Evolutionary conservation across 1,140 invertebrate species (phyloP).

Genomic region (Belonocnema kinseyi): DNA sequence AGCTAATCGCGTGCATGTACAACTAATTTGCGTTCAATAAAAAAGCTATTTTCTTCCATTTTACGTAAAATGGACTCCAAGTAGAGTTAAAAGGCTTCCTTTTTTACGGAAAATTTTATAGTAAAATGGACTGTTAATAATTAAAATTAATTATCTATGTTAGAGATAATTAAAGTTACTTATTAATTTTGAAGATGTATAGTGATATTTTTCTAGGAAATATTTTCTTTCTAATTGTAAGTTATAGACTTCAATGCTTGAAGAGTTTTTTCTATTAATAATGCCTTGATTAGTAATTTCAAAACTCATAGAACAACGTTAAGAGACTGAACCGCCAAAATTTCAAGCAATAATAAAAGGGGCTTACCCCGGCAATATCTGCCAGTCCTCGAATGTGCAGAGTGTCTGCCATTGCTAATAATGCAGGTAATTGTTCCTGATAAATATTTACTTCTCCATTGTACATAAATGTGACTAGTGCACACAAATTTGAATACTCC

Average conservation of each 20-base stretch:
- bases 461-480: conserved; percentile 94
- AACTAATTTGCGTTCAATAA: too few relatives aligned
- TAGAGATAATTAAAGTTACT: too few relatives aligned
- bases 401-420: conserved; percentile 89
- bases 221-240: neutral
- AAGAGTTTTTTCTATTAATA: neutral
- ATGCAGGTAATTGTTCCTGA: conserved; percentile 86
- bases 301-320: neutral
- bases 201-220: too few relatives aligned
- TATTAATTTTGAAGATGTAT: too few relatives aligned
- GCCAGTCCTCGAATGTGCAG: conserved; percentile 91
- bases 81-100: too few relatives aligned
- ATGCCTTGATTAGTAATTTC: neutral
- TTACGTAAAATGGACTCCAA: too few relatives aligned
- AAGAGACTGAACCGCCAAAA: neutral
- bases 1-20: too few relatives aligned
- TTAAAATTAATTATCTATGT: too few relatives aligned
- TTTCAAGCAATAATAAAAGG: conserved; percentile 14
- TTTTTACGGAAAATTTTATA: too few relatives aligned
- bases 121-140: too few relatives aligned
- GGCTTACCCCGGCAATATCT: conserved; percentile 83
- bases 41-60: too few relatives aligned
- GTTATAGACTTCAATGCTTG: neutral
- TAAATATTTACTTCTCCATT: conserved; percentile 93
- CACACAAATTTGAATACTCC: conserved; percentile 86